Evolutionary conservation across 2,888 invertebrate species (phyloP), one percentile per base, ranked within the genome.

Genomic region (Operophtera brumata): DNA sequence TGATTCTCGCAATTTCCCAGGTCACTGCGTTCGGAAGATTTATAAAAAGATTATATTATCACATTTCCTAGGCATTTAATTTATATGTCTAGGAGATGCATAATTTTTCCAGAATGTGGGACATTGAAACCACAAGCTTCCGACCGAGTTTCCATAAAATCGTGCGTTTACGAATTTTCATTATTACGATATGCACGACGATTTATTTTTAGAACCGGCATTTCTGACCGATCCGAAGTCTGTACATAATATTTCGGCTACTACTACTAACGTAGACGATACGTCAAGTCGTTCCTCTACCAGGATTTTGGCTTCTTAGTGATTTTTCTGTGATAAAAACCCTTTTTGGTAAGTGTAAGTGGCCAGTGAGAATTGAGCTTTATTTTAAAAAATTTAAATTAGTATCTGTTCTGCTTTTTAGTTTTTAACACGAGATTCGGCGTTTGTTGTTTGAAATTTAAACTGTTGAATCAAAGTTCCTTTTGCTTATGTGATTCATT

Each of bases 161-260:
- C 67, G 47, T 51, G 55, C 67, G 73, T 73, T 72, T 67, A 75
- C 70, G 65, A 68, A 72, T 74, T 75, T 75, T 71, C 76, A 72
- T 70, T 70, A 68, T 67, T 68, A 66, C 69, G 68, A 65, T 64
- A 64, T 70, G 66, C 70, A 65, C 64, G 66, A 70, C 63, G 42
- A 54, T 54, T 66, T 80, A 80, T 80, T 78, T 73, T 71, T 80
- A 80, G 79, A 72, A 62, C 59, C 67, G 66, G 67, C 69, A 70
- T 72, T 78, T 66, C 65, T 55, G 61, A 56, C 39, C 62, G 52
- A 51, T 48, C 52, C 43, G 55, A 47, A 59, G 55, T 54, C 49
- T 45, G 57, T 62, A 57, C 56, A 58, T 60, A 36, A 66, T 59
- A 67, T 60, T 62, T 65, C 59, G 54, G 64, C 64, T 64, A 67